Evolutionary conservation across 37 sponge, comb jelly and placozoan species (phyloP), one percentile per base, ranked within the genome.

Genomic region (Dysidea cf. avara): DNA sequence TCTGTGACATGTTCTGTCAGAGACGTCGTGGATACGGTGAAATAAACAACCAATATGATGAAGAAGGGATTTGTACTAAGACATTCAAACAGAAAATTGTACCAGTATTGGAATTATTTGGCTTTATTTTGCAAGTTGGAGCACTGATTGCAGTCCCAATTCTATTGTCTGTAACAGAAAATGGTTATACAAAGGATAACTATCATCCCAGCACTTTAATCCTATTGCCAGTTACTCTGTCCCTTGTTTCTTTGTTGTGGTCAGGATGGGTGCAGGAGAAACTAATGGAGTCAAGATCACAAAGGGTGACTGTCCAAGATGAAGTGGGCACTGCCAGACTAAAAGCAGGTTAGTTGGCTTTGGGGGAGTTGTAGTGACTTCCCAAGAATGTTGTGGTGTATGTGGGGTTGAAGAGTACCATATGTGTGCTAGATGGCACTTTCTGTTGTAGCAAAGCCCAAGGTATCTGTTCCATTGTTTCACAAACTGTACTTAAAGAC

Each of bases 61-160:
- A 5, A 22, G 13, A 12, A 61, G 9, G 0, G 31, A 16, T 12
- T 25, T 14, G 46, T 63, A 49, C 49, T 46, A 69, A 1, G 25
- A 56, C 3, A 39, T 33, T 11, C 3, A 71, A 26, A 46, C 77
- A 21, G 73, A 79, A 22, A 65, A 70, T 43, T 47, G 47, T 21
- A n/a, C 72, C 12, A 25, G 53, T 20, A 86, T n/a, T n/a, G n/a
- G n/a, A 79, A 51, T 20, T 60, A 6, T 11, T 61, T 17, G 74
- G 69, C 0, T n/a, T 79, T 0, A 16, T 67, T 13, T 75, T 86
- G 1, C 86, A 86, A 31, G n/a, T 59, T 1, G 69, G 21, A 9
- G 69, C 75, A 1, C 37, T 64, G 35, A 37, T 64, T 37, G 69
- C 43, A 16, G 39, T 49, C 4, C 9, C 51, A 11, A 28, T 72